Percentiles rank a stretch among this genome's conserved stretches.
Evolutionary conservation across 92 coral and sea anemone genomes (phyloP).

Genomic region (Phenganax marumi): DNA sequence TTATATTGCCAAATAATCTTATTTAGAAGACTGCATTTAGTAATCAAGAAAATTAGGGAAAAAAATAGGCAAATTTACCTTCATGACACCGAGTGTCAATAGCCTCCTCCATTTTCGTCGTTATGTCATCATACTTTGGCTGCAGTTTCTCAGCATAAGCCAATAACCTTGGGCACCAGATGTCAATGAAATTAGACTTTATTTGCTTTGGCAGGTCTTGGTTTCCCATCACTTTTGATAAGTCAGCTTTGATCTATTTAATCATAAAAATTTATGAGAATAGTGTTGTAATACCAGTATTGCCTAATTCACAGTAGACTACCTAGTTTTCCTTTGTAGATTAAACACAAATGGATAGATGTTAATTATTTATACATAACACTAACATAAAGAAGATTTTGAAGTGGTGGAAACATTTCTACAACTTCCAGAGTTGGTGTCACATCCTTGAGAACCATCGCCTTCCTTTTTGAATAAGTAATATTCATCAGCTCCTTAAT

Average conservation of each 20-base stretch:
- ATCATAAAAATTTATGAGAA: background rate
- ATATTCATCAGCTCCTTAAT: slow-evolving; percentile 26
- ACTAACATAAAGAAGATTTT: slow-evolving; percentile 47
- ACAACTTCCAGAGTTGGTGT: slow-evolving; percentile 26
- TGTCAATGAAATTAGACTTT: slow-evolving; percentile 24
- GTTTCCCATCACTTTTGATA: slow-evolving; percentile 29
- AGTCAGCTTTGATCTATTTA: slow-evolving; percentile 39
- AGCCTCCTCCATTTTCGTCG: slow-evolving; percentile 23
- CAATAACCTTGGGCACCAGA: slow-evolving; percentile 21
- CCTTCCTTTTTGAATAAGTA: slow-evolving; percentile 43
- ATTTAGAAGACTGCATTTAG: too few relatives aligned
- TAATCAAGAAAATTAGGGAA: too few relatives aligned
- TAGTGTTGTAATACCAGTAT: too few relatives aligned
- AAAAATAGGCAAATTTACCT: background rate
- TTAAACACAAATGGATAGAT: too few relatives aligned
- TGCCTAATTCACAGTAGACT: too few relatives aligned
- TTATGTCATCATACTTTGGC: background rate
- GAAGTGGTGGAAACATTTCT: slow-evolving; percentile 43
- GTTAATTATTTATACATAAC: background rate
- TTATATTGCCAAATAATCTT: too few relatives aligned
- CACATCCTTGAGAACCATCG: slow-evolving; percentile 37
- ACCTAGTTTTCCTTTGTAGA: too few relatives aligned
- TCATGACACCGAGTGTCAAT: slow-evolving; percentile 39
- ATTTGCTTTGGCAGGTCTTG: slow-evolving; percentile 29
- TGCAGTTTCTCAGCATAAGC: slow-evolving; percentile 10